These are phyloP conservation scores for Trachops cirrhosus DNA, from an alignment of 2,797 vertebrate species.

Conservation along the genomic window DNA sequence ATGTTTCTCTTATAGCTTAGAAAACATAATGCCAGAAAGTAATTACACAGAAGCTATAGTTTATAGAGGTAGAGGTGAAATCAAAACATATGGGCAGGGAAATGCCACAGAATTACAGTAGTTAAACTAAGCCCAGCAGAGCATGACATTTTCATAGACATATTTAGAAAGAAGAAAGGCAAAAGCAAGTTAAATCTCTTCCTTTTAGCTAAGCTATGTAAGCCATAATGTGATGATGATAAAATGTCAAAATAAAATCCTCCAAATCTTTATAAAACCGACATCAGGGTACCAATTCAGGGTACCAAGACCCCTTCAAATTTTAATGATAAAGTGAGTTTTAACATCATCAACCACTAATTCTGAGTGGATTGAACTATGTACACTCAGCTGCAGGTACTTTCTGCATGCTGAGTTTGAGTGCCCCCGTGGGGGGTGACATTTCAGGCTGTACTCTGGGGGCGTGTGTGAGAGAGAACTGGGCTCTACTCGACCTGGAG, in stretches of 20 bases:
- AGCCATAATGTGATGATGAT: background rate
- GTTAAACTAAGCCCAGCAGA: conserved; percentile 55
- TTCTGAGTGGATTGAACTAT: background rate
- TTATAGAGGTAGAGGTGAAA: conserved; percentile 51
- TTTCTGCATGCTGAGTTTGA: background rate
- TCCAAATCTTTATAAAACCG: conserved; percentile 29
- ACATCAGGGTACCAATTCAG: background rate
- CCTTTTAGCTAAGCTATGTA: conserved; percentile 44
- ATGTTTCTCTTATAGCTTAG: conserved; percentile 60
- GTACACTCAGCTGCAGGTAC: background rate
- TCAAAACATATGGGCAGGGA: conserved; percentile 63
- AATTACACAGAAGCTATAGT: conserved; percentile 52
- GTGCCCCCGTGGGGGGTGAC: background rate
- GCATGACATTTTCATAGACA: conserved; percentile 42
- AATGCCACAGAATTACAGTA: conserved; percentile 34
- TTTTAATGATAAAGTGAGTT: conserved; percentile 2
- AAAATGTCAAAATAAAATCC: conserved; percentile 50
- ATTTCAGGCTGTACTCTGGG: background rate
- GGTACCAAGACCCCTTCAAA: background rate
- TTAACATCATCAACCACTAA: background rate
- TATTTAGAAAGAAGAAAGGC: conserved; percentile 42
- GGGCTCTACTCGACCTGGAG: background rate
- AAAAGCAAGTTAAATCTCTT: conserved; percentile 51
- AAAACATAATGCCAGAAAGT: conserved; percentile 63
- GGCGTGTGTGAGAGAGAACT: background rate